Evolutionary conservation across 2,113 vertebrate genomes (phyloP).

Genomic region (Peromyscus californicus): DNA sequence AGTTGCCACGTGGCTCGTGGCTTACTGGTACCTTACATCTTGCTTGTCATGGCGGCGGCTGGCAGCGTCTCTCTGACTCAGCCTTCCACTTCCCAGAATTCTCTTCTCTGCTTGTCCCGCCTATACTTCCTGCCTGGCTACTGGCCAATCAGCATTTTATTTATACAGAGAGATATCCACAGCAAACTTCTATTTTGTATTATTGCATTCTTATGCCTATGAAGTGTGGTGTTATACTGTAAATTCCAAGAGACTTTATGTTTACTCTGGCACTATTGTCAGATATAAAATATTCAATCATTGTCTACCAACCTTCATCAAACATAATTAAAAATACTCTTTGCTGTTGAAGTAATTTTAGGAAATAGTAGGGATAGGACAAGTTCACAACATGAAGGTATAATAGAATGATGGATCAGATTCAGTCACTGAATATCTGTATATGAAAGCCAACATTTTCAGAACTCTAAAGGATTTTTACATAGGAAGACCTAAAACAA

Average conservation of each 20-base stretch:
- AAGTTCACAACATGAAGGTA: constrained; percentile 21
- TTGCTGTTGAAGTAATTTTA: constrained; percentile 33
- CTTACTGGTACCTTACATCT: too few species aligned
- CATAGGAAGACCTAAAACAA: not conserved
- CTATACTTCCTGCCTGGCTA: too few species aligned
- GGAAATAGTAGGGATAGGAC: not conserved
- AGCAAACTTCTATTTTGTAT: not conserved
- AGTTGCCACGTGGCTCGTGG: too few species aligned
- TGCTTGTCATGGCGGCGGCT: too few species aligned
- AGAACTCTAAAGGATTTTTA: not conserved
- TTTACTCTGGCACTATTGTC: not conserved
- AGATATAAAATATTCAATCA: constrained; percentile 30
- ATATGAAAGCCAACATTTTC: not conserved
- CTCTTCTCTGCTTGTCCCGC: too few species aligned
- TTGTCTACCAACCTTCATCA: not conserved
- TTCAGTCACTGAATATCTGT: not conserved
- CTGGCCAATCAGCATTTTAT: too few species aligned
- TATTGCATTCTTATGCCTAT: not conserved
- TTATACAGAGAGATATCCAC: too few species aligned
- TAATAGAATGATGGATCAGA: not conserved
- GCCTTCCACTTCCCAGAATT: too few species aligned
- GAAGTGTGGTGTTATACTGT: not conserved
- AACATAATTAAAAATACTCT: not conserved
- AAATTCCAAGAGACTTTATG: not conserved
- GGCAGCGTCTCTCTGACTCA: too few species aligned